Conservation (phyloP, 1,140 invertebrate species). For the Bombus waltoni region DNA sequence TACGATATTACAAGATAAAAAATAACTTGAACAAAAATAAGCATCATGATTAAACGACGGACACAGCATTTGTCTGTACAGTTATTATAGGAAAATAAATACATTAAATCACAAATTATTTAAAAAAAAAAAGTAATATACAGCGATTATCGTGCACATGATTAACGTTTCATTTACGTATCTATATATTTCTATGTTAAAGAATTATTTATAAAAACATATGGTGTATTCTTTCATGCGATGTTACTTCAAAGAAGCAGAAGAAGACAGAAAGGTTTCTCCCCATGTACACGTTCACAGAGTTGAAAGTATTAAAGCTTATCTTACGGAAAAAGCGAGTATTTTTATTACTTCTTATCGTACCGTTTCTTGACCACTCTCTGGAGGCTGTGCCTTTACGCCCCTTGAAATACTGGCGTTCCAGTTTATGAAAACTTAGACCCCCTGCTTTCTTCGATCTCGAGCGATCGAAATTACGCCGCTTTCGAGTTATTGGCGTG, state of each 20-base stretch:
- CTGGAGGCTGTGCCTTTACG: not conserved
- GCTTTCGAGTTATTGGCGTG: not conserved
- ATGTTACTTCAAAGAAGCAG: not conserved
- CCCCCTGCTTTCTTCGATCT: not conserved
- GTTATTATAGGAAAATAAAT: not conserved
- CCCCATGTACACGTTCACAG: not conserved
- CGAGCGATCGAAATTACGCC: not conserved
- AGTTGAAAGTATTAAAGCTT: not conserved
- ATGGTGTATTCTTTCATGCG: not conserved
- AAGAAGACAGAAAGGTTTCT: not conserved
- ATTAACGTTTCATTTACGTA: not conserved
- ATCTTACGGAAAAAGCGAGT: not conserved
- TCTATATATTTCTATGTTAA: not conserved
- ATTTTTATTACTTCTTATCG: conserved; percentile 13
- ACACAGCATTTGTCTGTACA: too few species aligned
- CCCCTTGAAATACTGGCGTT: not conserved
- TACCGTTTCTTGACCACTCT: not conserved
- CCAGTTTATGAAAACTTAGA: conserved; percentile 33
- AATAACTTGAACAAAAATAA: too few species aligned
- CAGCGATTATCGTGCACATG: not conserved
- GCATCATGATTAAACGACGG: too few species aligned
- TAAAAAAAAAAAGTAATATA: not conserved
- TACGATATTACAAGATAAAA: too few species aligned
- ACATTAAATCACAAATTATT: not conserved
- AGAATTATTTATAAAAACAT: not conserved